Conservation (phyloP, 2,113 vertebrate species). For the Anolis carolinensis region DNA sequence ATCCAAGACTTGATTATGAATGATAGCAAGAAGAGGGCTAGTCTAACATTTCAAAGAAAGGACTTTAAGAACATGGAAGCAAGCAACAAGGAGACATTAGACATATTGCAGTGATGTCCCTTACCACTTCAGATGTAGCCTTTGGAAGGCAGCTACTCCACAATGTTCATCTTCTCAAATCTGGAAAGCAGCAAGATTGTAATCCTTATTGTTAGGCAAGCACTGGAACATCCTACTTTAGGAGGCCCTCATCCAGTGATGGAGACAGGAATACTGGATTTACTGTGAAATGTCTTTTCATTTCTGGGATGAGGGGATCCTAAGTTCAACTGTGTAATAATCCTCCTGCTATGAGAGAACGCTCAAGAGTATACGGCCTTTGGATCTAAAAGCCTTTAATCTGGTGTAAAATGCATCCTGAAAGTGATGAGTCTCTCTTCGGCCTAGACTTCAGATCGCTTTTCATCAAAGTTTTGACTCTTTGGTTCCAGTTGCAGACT, state of each 20-base stretch:
- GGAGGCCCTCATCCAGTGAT: neutral
- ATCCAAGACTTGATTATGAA: too few species aligned
- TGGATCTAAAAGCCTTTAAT: neutral
- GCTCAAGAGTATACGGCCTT: neutral
- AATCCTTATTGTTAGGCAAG: neutral
- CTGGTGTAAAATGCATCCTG: neutral
- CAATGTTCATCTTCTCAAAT: neutral
- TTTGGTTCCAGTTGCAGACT: neutral
- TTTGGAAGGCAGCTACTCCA: neutral
- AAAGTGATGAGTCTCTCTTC: neutral
- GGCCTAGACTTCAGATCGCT: too few species aligned
- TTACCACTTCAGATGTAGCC: neutral
- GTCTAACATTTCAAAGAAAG: too few species aligned
- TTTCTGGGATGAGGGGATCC: too few species aligned
- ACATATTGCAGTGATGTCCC: neutral
- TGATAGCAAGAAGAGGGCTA: too few species aligned
- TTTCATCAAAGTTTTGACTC: neutral
- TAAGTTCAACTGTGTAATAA: neutral
- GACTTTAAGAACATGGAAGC: too few species aligned
- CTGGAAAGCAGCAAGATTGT: neutral
- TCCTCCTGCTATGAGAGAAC: neutral
- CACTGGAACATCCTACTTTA: too few species aligned
- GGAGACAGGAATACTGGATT: neutral
- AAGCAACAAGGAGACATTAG: neutral
- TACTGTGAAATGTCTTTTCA: neutral